Percentiles rank a stretch among this genome's conserved stretches.
Evolutionary conservation across 2,113 vertebrate genomes (phyloP).

Genomic region (Ia io): DNA sequence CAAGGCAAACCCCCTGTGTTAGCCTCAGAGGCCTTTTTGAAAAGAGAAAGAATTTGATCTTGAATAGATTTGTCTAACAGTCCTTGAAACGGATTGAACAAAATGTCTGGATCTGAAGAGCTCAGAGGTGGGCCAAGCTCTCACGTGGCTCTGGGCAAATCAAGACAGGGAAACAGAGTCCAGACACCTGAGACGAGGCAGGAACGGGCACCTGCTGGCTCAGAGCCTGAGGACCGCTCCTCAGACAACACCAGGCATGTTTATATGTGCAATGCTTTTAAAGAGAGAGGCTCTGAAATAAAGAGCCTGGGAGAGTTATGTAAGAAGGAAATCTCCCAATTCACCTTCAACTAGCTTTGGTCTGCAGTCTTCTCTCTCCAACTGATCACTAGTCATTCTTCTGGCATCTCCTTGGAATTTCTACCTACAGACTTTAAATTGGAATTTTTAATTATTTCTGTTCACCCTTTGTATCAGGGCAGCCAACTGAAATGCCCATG

Average conservation of each 20-base stretch:
- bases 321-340: neutral
- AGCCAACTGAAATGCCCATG: neutral
- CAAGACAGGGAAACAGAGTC: neutral
- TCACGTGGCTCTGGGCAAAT: neutral
- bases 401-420: neutral
- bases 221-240: accelerated
- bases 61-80: neutral
- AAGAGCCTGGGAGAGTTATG: neutral
- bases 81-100: neutral
- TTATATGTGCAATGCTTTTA: neutral
- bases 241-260: accelerated
- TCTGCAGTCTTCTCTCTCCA: neutral
- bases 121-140: neutral
- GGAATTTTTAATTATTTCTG: neutral
- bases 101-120: neutral
- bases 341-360: neutral
- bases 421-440: neutral
- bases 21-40: neutral
- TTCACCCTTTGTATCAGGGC: neutral
- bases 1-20: neutral
- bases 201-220: accelerated
- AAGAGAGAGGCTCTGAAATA: neutral
- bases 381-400: too few species aligned
- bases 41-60: conserved; percentile 39
- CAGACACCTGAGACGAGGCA: accelerated